phyloP scores from a whole-genome alignment of 1,140 invertebrate species.

The Tetragnatha versicolor region DNA sequence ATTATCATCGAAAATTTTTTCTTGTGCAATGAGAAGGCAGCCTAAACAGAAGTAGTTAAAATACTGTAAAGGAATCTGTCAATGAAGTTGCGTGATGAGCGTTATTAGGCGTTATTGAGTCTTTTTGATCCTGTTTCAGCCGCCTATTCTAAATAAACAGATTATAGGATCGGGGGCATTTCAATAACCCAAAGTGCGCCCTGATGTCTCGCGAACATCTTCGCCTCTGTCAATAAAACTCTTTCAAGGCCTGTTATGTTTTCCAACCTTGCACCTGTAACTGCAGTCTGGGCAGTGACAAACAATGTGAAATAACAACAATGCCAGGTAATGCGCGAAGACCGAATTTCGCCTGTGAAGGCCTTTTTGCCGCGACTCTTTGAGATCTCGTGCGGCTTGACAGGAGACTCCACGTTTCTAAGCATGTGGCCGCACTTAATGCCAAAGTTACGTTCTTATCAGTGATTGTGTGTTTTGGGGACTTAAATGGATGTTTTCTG shows the following conservation, averaged over 20 bases:
- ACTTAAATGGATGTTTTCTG: no score
- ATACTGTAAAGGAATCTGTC: no score
- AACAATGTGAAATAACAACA: slow-evolving; percentile 49
- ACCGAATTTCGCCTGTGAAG: neutral
- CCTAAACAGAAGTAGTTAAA: no score
- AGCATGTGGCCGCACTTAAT: no score
- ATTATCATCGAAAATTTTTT: no score
- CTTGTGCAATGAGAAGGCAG: no score
- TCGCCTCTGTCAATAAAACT: neutral
- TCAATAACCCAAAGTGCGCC: neutral
- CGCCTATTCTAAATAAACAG: no score
- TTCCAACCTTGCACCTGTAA: slow-evolving; percentile 16
- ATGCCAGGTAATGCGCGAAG: neutral
- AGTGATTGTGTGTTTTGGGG: no score
- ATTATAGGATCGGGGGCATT: neutral
- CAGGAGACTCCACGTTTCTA: no score
- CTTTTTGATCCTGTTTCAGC: neutral
- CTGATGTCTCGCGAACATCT: neutral
- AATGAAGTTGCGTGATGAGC: no score
- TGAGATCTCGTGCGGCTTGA: slow-evolving; percentile 20
- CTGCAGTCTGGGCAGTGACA: slow-evolving; percentile 8
- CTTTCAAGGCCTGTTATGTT: neutral
- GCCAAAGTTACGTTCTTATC: no score
- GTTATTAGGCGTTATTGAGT: neutral
- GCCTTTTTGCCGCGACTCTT: neutral